Evolutionary conservation across 2,888 invertebrate species (phyloP).

Genomic region (Melipona beecheii): DNA sequence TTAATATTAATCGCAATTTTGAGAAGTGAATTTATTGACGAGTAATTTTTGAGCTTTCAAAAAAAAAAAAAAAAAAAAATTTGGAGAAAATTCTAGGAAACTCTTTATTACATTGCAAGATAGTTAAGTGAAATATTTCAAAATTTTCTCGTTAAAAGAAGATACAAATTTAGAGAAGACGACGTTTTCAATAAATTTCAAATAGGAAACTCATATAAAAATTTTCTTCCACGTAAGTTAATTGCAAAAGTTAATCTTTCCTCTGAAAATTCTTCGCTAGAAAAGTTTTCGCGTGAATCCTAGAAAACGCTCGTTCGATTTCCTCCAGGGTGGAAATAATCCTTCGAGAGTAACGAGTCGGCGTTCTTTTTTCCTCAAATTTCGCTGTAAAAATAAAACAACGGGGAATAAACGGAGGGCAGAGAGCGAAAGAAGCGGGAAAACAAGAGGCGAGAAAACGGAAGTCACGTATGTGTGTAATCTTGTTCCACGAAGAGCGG

Average conservation of each 20-base stretch:
- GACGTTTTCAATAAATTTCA: not conserved
- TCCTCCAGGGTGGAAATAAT: too few relatives aligned
- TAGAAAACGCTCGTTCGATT: too few relatives aligned
- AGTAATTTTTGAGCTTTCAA: too few relatives aligned
- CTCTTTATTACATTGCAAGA: not conserved
- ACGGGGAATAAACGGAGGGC: not conserved
- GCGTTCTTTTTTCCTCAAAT: not conserved
- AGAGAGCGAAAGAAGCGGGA: not conserved
- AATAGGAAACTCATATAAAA: too few relatives aligned
- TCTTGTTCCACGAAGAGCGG: slow-evolving; percentile 27
- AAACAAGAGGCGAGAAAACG: slow-evolving; percentile 30
- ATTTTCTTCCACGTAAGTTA: too few relatives aligned
- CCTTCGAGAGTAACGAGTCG: not conserved
- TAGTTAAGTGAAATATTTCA: not conserved
- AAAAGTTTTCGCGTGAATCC: too few relatives aligned
- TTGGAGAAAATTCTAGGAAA: not conserved
- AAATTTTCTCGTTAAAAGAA: not conserved
- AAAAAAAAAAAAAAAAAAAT: not conserved
- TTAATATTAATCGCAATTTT: too few relatives aligned
- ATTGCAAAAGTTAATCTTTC: too few relatives aligned
- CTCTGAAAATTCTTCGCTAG: too few relatives aligned
- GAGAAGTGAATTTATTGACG: too few relatives aligned
- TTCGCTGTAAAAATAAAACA: not conserved
- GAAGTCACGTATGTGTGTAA: slow-evolving; percentile 35
- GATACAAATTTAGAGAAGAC: not conserved